Base-by-base conservation (phyloP, 2,888 invertebrate genomes). In the Entomobrya proxima region DNA sequence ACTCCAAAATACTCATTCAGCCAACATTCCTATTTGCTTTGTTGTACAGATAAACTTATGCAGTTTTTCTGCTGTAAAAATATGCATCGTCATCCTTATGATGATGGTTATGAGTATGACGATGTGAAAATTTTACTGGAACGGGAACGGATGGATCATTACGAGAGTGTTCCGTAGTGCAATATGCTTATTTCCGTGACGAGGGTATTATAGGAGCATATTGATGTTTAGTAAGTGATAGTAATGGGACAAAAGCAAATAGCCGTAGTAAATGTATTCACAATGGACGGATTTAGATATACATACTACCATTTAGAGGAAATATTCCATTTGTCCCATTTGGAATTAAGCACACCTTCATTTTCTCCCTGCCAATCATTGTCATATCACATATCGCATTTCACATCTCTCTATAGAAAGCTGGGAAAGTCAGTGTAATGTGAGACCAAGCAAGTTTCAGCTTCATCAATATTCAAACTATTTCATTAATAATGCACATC, bases 401-500 rank as follows among this genome's bases (percentile, higher is more conserved):
- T n/a, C n/a, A n/a, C n/a, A n/a, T n/a, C n/a, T n/a, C n/a, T n/a
- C n/a, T n/a, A n/a, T n/a, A n/a, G n/a, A n/a, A n/a, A n/a, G n/a
- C n/a, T n/a, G n/a, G n/a, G n/a, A n/a, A n/a, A n/a, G n/a, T n/a
- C n/a, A n/a, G n/a, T n/a, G n/a, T 40, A 7, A 40, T 40, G 44
- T 40, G 44, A 7, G 27, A 21, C 55, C 55, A 4, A 47, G 47
- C 47, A 4, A n/a, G n/a, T 13, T 47, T 55, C 55, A 9, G 21
- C 55, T 24, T 64, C 64, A 64, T 35, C 64, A 64, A 64, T 64
- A 64, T 64, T 64, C 64, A 32, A 5, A 37, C 6, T 5, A 18
- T 64, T 69, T 40, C 61, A 69, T 69, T 44, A 69, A 69, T 69
- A 69, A 69, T 69, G 69, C 27, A 40, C 32, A 40, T 15, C 21